These are phyloP conservation scores for Lepidocyrtinus sp. DNA, from an alignment of 2,888 invertebrate genomes.

Conservation along the genomic window DNA sequence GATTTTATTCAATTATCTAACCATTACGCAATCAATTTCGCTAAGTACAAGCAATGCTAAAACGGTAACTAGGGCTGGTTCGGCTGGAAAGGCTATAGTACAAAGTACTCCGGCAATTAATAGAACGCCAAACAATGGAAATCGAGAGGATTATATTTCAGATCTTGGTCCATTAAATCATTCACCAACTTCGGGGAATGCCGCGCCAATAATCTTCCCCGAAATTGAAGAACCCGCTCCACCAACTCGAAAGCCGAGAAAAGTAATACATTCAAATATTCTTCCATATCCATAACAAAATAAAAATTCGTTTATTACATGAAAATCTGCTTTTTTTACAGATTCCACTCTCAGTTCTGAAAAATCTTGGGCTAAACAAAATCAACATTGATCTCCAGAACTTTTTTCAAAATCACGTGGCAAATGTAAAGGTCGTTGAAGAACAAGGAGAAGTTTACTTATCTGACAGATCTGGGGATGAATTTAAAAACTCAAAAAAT, in stretches of 20 bases:
- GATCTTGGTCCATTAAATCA: background rate
- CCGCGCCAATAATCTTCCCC: background rate
- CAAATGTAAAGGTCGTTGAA: slow-evolving; percentile 19
- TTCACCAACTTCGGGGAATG: background rate
- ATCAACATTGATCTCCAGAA: background rate
- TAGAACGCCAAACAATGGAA: too few relatives aligned
- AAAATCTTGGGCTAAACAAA: slow-evolving; percentile 3
- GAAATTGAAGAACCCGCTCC: background rate
- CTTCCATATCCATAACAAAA: background rate
- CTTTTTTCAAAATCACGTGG: slow-evolving; percentile 26
- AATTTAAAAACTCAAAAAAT: slow-evolving; percentile 2
- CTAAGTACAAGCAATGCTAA: too few relatives aligned
- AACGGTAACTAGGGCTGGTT: too few relatives aligned
- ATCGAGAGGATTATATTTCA: too few relatives aligned
- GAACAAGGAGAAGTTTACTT: slow-evolving; percentile 24
- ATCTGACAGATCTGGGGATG: slow-evolving; percentile 8
- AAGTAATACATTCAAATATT: slow-evolving; percentile 4
- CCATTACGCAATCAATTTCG: too few relatives aligned
- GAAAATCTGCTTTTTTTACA: background rate
- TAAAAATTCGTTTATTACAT: background rate
- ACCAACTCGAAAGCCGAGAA: background rate
- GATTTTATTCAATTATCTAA: too few relatives aligned
- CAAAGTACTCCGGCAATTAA: too few relatives aligned
- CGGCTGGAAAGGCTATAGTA: too few relatives aligned
- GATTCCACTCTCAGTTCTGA: slow-evolving; percentile 34